Evolutionary conservation across 2,797 vertebrate species (phyloP), one percentile per base, ranked within the genome.

Genomic region (Coendou prehensilis): DNA sequence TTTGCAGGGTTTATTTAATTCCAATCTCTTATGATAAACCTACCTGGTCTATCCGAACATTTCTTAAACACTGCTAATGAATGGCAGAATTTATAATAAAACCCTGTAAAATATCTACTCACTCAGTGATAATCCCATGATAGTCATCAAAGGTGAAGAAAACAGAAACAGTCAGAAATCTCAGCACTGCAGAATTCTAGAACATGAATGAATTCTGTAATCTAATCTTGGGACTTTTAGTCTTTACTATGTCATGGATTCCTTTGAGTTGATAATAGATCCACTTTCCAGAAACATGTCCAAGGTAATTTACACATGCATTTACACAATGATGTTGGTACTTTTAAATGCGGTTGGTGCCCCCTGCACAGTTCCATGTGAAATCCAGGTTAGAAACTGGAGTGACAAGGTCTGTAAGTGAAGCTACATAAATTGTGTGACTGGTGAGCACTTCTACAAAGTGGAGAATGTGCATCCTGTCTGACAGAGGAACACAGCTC

Each of bases 41-140:
- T 7, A 86, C 23, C 57, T 88, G 18, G 15, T 67, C 22, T 82
- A 59, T 57, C 37, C 57, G 30, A 59, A 33, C 26, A 92, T 57
- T 93, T 93, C 75, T 91, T 94, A 61, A 93, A 64, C 10, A 45
- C 4, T 95, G 75, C 1, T 80, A 90, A 47, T 15, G 22, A 80
- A 84, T 52, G 13, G 6, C 8, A 95, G 54, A 94, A 83, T 92
- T 75, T 91, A 50, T 5, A 41, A 30, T 76, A 81, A 87, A 92
- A 50, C 5, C 17, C 23, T 26, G 5, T 78, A 30, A 45, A 33
- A 85, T 78, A 61, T 61, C 33, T 90, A 23, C 8, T 87, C 52
- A 63, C 52, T 76, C 17, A 95, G 23, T 56, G 47, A 79, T 61
- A 93, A 56, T 87, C 33, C 8, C 26, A 52, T 75, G 56, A 56